phyloP scores from a whole-genome alignment of 2,113 vertebrate species.

The Actinemys pallida region DNA sequence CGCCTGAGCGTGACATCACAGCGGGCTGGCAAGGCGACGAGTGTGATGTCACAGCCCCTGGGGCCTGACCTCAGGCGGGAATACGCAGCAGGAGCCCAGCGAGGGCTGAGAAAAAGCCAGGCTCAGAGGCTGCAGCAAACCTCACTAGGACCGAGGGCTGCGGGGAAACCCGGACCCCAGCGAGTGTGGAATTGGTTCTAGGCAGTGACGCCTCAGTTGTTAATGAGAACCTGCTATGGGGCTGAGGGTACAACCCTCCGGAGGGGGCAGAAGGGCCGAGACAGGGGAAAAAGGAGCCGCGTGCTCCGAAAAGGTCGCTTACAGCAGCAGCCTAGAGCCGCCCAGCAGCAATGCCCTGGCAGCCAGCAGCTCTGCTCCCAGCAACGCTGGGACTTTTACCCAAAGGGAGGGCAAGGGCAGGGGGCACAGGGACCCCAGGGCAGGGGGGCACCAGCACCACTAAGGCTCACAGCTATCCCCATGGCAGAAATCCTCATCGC shows the following conservation, averaged over 20 bases:
- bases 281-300: background rate
- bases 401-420: too few relatives aligned
- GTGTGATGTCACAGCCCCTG: background rate
- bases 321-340: background rate
- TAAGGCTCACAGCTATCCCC: background rate
- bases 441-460: background rate
- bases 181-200: background rate
- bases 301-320: background rate
- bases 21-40: fast-evolving
- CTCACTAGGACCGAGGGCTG: background rate
- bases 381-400: too few relatives aligned
- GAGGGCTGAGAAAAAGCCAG: background rate
- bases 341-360: too few relatives aligned
- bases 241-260: background rate
- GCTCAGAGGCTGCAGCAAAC: background rate
- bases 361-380: background rate
- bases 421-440: too few relatives aligned
- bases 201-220: too few relatives aligned
- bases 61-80: too few relatives aligned
- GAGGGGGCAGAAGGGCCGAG: background rate
- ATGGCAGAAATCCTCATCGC: background rate
- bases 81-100: too few relatives aligned
- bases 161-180: too few relatives aligned
- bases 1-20: background rate
- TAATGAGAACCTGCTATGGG: too few relatives aligned